Percentiles rank a stretch among this genome's conserved stretches.
phyloP scores from a whole-genome alignment of 2,888 invertebrate species.

The Parnassius mnemosyne region DNA sequence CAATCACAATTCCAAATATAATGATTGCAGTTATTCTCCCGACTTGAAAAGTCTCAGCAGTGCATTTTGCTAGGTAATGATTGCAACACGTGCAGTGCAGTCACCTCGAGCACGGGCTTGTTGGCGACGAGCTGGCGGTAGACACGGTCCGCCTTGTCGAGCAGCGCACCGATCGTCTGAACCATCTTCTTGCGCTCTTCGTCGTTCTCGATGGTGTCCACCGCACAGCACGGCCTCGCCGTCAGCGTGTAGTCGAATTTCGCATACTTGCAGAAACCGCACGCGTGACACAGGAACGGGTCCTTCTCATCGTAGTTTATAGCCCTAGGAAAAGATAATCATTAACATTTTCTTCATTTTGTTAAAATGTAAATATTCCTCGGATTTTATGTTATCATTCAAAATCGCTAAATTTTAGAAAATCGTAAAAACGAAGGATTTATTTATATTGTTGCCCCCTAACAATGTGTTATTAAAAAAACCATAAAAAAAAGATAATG shows the following conservation, averaged over 20 bases:
- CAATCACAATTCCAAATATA: too few relatives aligned
- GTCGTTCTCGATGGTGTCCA: slow-evolving; percentile 98
- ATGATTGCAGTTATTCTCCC: too few relatives aligned
- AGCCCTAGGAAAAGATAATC: slow-evolving; percentile 79
- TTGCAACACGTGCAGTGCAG: slow-evolving; percentile 8
- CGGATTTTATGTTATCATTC: too few relatives aligned
- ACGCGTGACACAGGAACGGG: slow-evolving; percentile 98
- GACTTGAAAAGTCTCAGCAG: too few relatives aligned
- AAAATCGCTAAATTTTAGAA: too few relatives aligned
- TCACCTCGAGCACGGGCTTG: slow-evolving; percentile 92
- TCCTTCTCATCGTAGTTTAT: slow-evolving; percentile 99
- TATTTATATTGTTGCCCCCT: too few relatives aligned
- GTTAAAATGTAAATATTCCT: too few relatives aligned
- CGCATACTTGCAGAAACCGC: slow-evolving; percentile 99
- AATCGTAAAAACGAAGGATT: too few relatives aligned
- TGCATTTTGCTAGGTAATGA: too few relatives aligned
- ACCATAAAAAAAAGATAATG: background rate
- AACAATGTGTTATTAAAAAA: too few relatives aligned
- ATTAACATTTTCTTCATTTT: too few relatives aligned
- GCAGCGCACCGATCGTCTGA: slow-evolving; percentile 91
- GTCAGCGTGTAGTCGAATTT: slow-evolving; percentile 98
- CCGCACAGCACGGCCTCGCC: slow-evolving; percentile 95
- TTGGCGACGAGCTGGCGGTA: slow-evolving; percentile 94
- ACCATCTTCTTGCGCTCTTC: slow-evolving; percentile 98
- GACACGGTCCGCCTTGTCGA: slow-evolving; percentile 97